Percentiles rank a stretch among this genome's conserved stretches.
phyloP scores from a whole-genome alignment of 1,140 invertebrate species.

The Hypothenemus hampei region DNA sequence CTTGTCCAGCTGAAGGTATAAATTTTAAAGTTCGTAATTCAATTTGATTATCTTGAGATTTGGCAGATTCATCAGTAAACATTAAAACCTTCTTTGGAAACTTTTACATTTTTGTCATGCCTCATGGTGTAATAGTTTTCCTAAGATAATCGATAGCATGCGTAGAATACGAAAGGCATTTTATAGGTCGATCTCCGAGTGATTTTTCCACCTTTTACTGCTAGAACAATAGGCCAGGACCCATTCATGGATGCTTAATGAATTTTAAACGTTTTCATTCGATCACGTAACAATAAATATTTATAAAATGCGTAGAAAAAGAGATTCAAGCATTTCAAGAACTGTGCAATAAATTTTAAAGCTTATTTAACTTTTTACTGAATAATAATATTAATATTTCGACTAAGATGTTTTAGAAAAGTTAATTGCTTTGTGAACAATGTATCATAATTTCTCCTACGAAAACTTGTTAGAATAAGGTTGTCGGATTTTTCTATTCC shows the following conservation, averaged over 20 bases:
- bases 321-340: too few relatives aligned
- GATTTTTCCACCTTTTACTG: constrained; percentile 27
- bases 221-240: constrained; percentile 14
- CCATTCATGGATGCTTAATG: constrained; percentile 11
- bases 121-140: constrained; percentile 29
- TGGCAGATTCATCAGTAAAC: constrained; percentile 27
- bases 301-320: too few relatives aligned
- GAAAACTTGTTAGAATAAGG: neutral
- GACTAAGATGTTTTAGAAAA: neutral
- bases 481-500: constrained; percentile 6
- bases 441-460: neutral
- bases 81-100: constrained; percentile 17
- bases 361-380: too few relatives aligned
- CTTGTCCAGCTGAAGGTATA: neutral
- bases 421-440: neutral
- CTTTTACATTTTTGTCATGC: constrained; percentile 26
- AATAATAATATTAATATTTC: neutral
- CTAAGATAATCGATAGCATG: constrained; percentile 27
- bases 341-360: too few relatives aligned
- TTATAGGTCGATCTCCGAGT: constrained; percentile 22
- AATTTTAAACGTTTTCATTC: too few relatives aligned
- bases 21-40: constrained; percentile 12
- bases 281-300: too few relatives aligned
- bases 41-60: constrained; percentile 27
- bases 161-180: constrained; percentile 23